Conservation (phyloP, 2,113 vertebrate genomes). For the Rousettus leschenaultii region DNA sequence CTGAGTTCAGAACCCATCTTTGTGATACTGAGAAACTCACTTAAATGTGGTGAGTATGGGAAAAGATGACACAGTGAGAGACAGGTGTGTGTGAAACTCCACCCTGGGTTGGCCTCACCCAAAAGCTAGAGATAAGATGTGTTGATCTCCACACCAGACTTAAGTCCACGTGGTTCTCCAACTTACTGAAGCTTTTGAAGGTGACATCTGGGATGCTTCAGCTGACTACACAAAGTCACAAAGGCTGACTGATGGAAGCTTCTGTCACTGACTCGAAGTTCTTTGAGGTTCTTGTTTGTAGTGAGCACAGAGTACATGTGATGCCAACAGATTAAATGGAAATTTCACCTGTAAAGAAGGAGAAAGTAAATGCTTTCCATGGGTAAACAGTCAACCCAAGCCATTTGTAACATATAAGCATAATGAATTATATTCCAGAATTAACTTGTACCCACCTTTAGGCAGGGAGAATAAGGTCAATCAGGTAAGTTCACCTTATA, state of each 20-base stretch:
- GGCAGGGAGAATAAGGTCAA: background rate
- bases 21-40: background rate
- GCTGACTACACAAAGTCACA: background rate
- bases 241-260: rapidly evolving
- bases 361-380: background rate
- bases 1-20: background rate
- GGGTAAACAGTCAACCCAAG: background rate
- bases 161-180: background rate
- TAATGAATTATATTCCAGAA: rapidly evolving
- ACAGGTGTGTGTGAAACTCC: background rate
- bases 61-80: background rate
- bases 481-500: background rate
- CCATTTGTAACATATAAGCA: rapidly evolving
- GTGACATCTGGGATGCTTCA: background rate
- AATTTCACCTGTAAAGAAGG: background rate
- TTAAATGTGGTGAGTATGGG: background rate
- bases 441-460: too few species aligned
- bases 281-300: background rate
- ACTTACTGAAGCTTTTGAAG: conserved; percentile 4
- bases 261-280: background rate
- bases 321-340: background rate
- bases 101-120: background rate
- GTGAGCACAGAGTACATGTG: conserved; percentile 20
- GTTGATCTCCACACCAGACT: rapidly evolving
- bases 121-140: too few species aligned